These are phyloP conservation scores for Margarornis squamiger DNA, from an alignment of 2,797 vertebrate genomes.

Conservation along the genomic window DNA sequence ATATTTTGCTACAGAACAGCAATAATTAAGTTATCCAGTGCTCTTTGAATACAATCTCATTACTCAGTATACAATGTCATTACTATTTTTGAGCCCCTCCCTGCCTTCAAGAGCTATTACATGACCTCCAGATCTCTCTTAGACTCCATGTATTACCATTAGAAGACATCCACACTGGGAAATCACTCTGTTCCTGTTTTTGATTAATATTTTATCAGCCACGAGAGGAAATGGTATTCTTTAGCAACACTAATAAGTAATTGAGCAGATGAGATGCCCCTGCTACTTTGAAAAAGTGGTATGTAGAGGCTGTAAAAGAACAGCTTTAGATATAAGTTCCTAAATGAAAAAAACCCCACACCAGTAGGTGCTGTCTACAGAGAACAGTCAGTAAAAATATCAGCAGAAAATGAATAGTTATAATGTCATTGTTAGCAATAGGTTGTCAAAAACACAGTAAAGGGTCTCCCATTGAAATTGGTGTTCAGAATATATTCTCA, in stretches of 20 bases:
- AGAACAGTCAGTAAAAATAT: neutral
- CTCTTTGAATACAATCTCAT: conserved; percentile 12
- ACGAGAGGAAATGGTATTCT: conserved; percentile 89
- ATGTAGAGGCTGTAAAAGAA: conserved; percentile 73
- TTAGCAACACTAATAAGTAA: conserved; percentile 91
- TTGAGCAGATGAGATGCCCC: conserved; percentile 80
- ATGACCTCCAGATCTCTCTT: conserved; percentile 85
- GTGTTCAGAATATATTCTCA: neutral
- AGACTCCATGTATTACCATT: conserved; percentile 88
- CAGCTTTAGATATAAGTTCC: conserved; percentile 51
- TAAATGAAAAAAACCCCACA: neutral
- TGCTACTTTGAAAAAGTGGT: conserved; percentile 75
- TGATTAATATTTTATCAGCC: conserved; percentile 99
- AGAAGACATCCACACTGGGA: conserved; percentile 93
- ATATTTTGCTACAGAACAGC: neutral
- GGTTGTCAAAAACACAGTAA: neutral
- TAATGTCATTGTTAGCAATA: neutral
- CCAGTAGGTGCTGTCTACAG: neutral
- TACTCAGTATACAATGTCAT: conserved; percentile 31
- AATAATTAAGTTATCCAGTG: neutral
- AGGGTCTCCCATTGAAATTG: neutral
- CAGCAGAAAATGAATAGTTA: conserved; percentile 3
- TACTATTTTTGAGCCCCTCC: conserved; percentile 77
- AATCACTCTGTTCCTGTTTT: conserved; percentile 91
- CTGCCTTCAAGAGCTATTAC: conserved; percentile 84